phyloP scores from a whole-genome alignment of 2,113 vertebrate genomes.

The Etheostoma cragini region DNA sequence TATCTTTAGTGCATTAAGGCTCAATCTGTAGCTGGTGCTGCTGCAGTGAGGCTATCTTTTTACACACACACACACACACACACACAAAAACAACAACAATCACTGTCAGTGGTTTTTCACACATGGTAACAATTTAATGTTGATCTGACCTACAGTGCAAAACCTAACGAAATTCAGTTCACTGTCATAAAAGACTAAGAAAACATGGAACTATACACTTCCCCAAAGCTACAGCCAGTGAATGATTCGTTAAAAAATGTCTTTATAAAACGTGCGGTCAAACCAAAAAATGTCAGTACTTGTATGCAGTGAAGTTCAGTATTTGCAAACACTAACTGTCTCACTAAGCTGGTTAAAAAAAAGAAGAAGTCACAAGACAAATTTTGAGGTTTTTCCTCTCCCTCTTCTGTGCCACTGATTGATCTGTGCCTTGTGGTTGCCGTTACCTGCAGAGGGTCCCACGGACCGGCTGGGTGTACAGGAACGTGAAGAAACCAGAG shows the following conservation, averaged over 20 bases:
- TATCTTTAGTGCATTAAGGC: background rate
- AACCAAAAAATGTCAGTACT: background rate
- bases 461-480: constrained; percentile 96
- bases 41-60: background rate
- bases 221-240: background rate
- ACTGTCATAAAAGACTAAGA: background rate
- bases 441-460: constrained; percentile 86
- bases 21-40: background rate
- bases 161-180: background rate
- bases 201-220: background rate
- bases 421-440: background rate
- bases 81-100: background rate
- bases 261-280: background rate
- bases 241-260: background rate
- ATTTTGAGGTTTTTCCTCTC: background rate
- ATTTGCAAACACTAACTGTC: background rate
- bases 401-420: background rate
- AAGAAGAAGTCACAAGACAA: background rate
- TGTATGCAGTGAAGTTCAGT: background rate
- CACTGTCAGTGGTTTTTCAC: no score
- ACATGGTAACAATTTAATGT: background rate
- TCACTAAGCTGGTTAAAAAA: no score
- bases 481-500: constrained; percentile 90
- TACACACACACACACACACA: no score
- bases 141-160: background rate